These are phyloP conservation scores for Epirrita christyi DNA, from an alignment of 2,888 invertebrate genomes.

Conservation along the genomic window DNA sequence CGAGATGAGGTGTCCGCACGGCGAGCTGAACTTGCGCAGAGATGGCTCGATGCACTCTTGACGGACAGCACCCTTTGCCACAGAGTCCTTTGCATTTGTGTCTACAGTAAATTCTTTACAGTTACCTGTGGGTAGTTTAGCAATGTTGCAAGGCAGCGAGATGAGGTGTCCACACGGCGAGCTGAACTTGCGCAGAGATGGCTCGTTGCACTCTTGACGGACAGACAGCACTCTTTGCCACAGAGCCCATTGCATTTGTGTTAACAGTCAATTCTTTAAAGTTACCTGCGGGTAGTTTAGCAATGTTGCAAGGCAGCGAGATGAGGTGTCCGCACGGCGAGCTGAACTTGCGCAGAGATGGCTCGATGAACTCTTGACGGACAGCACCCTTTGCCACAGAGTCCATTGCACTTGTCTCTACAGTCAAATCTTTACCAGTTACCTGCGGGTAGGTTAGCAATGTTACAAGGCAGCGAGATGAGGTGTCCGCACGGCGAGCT, in stretches of 20 bases:
- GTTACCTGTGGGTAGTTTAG: slow-evolving; percentile 36
- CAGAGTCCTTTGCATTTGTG: slow-evolving; percentile 78
- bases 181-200: slow-evolving; percentile 45
- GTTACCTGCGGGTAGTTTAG: slow-evolving; percentile 36
- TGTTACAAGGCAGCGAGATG: slow-evolving; percentile 69
- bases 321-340: slow-evolving; percentile 80
- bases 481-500: slow-evolving; percentile 78
- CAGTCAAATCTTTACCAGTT: background rate
- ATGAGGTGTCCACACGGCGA: slow-evolving; percentile 80
- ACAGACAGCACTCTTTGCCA: slow-evolving; percentile 74
- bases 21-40: slow-evolving; percentile 46
- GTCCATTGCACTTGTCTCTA: slow-evolving; percentile 37
- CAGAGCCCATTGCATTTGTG: slow-evolving; percentile 81
- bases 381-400: slow-evolving; percentile 39
- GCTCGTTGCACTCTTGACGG: slow-evolving; percentile 55
- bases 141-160: slow-evolving; percentile 65
- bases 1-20: slow-evolving; percentile 78
- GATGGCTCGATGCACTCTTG: slow-evolving; percentile 59
- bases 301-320: slow-evolving; percentile 65
- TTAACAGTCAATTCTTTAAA: slow-evolving; percentile 61
- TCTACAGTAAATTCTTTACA: slow-evolving; percentile 65
- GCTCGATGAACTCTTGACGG: slow-evolving; percentile 55
- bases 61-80: slow-evolving; percentile 55
- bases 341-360: slow-evolving; percentile 44
- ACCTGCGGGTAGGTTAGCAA: slow-evolving; percentile 40